Evolutionary conservation across 2,888 invertebrate genomes (phyloP).

Genomic region (Cephus sareptanus): DNA sequence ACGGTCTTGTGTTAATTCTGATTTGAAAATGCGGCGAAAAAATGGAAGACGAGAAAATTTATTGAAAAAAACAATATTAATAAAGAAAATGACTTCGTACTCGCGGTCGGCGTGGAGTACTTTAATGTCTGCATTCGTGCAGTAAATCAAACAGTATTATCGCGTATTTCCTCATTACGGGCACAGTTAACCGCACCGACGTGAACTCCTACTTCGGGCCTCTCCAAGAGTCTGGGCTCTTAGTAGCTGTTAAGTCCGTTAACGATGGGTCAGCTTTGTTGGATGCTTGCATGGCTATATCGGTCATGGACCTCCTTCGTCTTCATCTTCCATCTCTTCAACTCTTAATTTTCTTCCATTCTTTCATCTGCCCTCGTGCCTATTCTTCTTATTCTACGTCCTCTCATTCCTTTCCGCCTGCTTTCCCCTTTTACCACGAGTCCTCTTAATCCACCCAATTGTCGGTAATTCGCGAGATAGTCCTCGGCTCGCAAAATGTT

Average conservation of each 20-base stretch:
- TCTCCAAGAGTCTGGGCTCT: slow-evolving; percentile 6
- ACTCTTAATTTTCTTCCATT: slow-evolving; percentile 5
- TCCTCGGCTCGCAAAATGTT: neutral
- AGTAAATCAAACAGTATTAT: slow-evolving; percentile 41
- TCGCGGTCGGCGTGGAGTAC: slow-evolving; percentile 28
- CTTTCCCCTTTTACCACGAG: neutral
- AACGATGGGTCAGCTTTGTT: slow-evolving; percentile 21
- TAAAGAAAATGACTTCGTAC: slow-evolving; percentile 1
- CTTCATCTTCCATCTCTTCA: neutral
- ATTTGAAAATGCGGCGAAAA: neutral
- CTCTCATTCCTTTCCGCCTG: slow-evolving; percentile 11
- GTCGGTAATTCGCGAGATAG: neutral
- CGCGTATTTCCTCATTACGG: slow-evolving; percentile 36
- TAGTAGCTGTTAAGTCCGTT: slow-evolving; percentile 19
- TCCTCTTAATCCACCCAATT: neutral
- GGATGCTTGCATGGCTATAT: slow-evolving; percentile 13
- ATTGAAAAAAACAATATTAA: neutral
- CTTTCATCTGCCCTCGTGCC: neutral
- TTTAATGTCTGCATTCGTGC: slow-evolving; percentile 34
- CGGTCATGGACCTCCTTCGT: slow-evolving; percentile 20
- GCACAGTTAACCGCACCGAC: slow-evolving; percentile 31
- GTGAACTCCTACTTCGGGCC: neutral
- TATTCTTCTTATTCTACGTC: neutral
- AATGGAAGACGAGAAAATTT: neutral
- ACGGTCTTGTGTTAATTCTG: neutral